A percentile compares a stretch with the other conserved stretches of the same genome.
Evolutionary conservation across 2,888 invertebrate genomes (phyloP).

Genomic region (Megastigmus dorsalis): DNA sequence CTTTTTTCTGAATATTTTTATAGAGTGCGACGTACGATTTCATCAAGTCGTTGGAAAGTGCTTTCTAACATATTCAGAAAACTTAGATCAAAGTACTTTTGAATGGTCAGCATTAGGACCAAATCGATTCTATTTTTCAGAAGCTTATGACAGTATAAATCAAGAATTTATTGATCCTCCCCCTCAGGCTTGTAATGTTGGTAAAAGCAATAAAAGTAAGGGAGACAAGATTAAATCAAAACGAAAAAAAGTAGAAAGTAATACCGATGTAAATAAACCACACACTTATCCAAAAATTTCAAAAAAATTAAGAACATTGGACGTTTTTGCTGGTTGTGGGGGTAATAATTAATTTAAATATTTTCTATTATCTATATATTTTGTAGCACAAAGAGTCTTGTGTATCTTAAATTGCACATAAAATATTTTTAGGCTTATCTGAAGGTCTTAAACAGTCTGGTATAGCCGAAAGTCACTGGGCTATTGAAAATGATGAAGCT

Average conservation of each 20-base stretch:
- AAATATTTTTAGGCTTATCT: conserved; percentile 78
- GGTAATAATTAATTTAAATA: conserved; percentile 73
- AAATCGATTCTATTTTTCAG: conserved; percentile 83
- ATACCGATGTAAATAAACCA: conserved; percentile 60
- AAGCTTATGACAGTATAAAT: conserved; percentile 79
- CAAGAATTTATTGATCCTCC: conserved; percentile 80
- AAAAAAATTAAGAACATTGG: conserved; percentile 80
- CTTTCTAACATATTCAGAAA: conserved; percentile 80
- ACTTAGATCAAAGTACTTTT: conserved; percentile 76
- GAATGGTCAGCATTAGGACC: conserved; percentile 81
- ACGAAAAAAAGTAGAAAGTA: conserved; percentile 74
- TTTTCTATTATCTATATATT: not conserved
- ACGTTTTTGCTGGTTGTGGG: conserved; percentile 91
- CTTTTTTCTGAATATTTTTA: not conserved
- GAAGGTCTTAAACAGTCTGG: conserved; percentile 84
- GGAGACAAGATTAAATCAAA: conserved; percentile 83
- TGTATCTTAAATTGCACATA: too few species aligned
- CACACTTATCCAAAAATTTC: conserved; percentile 71
- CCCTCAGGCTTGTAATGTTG: conserved; percentile 77
- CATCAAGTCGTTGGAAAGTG: conserved; percentile 82
- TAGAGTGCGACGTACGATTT: conserved; percentile 77
- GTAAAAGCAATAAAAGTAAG: conserved; percentile 79
- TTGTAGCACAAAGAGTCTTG: not conserved
- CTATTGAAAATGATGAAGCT: conserved; percentile 85
- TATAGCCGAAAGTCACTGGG: conserved; percentile 84